Base-by-base conservation (phyloP, 2,113 vertebrate genomes). In the Xiphophorus hellerii region DNA sequence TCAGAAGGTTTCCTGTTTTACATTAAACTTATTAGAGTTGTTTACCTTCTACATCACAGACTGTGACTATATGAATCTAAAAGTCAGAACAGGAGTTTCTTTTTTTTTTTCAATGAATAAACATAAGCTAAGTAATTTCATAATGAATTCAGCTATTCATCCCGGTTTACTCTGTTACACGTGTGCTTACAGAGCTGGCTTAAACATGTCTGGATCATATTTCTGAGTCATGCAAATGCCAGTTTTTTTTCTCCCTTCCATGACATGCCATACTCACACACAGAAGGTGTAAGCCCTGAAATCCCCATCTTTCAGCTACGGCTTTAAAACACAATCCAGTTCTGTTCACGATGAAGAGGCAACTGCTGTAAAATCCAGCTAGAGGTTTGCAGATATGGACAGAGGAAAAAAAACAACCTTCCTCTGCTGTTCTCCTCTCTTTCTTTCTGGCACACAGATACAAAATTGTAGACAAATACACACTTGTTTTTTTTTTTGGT, bases 341-440 rank as follows among this genome's bases (percentile, higher is more conserved):
- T 39, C 69, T 71, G 74, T 78, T 81, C 54, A 90, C 87, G 84
- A 90, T 90, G 88, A 88, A 80, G 84, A 88, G 68, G 76, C 84
- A 83, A 71, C 81, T 62, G 78, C 80, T 84, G 73, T 83, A 79
- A 91, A 87, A 91, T 85, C 80, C 77, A 84, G 71, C 80, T 85
- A 83, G 62, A 82, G 83, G 65, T 87, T 89, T 87, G 76, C 77
- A 75, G 81, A 80, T 79, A 83, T 76, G 14, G 80, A 87, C 87
- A 51, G 73, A 87, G 80, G 77, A 66, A 71, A 77, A 87, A 37
- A 37, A 37, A 37, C 1, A 75, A 74, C 62, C 54, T 30, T 69
- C 77, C 73, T 7, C 31, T 74, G 22, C 8, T 74, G 73, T 62
- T 71, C 31, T 71, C 54, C 28, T 54, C 35, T 42, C 42, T 78